Conservation (phyloP, 2,113 vertebrate species). For the Nasalis larvatus region DNA sequence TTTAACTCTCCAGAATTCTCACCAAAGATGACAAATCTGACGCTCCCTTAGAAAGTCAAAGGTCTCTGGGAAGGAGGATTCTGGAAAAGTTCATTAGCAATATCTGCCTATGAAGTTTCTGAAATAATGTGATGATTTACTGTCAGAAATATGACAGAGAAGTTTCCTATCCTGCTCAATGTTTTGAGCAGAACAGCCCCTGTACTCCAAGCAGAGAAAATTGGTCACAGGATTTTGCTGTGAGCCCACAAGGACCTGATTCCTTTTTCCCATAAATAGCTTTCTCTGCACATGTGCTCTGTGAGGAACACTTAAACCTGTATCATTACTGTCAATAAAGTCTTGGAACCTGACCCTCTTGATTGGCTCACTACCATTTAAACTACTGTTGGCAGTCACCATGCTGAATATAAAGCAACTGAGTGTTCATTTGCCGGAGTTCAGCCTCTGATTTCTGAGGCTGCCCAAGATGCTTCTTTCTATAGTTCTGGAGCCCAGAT, state of each 20-base stretch:
- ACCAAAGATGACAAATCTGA: background rate
- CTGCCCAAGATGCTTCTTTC: background rate
- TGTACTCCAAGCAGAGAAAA: background rate
- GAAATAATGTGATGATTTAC: background rate
- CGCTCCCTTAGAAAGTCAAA: background rate
- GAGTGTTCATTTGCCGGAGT: background rate
- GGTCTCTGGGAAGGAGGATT: background rate
- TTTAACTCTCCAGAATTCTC: background rate
- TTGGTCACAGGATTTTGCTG: background rate
- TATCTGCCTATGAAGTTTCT: background rate
- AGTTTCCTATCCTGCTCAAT: background rate
- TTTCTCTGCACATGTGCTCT: background rate
- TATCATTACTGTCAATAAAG: background rate
- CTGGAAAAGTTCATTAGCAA: slow-evolving; percentile 8
- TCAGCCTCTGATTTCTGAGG: background rate
- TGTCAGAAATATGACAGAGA: background rate
- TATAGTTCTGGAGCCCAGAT: background rate
- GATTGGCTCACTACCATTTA: background rate
- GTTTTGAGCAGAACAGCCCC: too few relatives aligned
- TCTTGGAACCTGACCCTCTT: background rate
- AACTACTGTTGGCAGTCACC: background rate
- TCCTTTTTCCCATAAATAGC: background rate
- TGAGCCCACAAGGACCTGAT: background rate
- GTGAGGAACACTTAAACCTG: background rate
- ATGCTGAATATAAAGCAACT: background rate